Conservation (phyloP, 2,113 vertebrate genomes). For the Phylloscopus trochilus region DNA sequence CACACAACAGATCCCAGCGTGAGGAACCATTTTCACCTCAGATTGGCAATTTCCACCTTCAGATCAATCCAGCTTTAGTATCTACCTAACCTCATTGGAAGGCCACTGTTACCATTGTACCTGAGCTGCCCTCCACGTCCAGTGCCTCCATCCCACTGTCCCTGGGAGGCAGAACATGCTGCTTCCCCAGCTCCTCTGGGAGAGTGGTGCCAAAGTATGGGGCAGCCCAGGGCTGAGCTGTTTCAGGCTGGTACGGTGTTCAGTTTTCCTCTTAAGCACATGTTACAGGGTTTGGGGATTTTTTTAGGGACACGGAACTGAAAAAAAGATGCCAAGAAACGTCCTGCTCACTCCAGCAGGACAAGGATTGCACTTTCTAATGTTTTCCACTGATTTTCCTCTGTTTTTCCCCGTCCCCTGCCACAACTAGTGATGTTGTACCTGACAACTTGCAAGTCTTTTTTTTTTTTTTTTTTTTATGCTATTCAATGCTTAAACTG, state of each 20-base stretch:
- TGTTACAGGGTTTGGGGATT: accelerated
- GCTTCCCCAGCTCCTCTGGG: background rate
- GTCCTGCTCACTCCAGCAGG: accelerated
- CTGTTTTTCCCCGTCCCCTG: accelerated
- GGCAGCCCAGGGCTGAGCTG: background rate
- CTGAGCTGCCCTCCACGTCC: background rate
- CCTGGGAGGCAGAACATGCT: background rate
- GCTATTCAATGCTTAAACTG: background rate
- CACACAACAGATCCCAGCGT: background rate
- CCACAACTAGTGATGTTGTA: background rate
- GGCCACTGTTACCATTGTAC: accelerated
- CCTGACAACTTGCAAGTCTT: background rate
- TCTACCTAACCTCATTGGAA: background rate
- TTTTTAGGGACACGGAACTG: background rate
- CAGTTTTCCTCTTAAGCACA: background rate
- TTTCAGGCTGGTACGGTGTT: background rate
- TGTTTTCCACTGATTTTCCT: background rate
- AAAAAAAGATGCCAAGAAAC: background rate
- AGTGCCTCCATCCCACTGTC: background rate
- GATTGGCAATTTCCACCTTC: background rate
- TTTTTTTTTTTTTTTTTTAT: background rate
- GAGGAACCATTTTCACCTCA: background rate
- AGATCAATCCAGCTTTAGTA: background rate
- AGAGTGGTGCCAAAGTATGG: accelerated
- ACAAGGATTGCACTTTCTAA: background rate